These are phyloP conservation scores for Rhyacophila brunnea DNA, from an alignment of 1,140 invertebrate species.

Conservation along the genomic window DNA sequence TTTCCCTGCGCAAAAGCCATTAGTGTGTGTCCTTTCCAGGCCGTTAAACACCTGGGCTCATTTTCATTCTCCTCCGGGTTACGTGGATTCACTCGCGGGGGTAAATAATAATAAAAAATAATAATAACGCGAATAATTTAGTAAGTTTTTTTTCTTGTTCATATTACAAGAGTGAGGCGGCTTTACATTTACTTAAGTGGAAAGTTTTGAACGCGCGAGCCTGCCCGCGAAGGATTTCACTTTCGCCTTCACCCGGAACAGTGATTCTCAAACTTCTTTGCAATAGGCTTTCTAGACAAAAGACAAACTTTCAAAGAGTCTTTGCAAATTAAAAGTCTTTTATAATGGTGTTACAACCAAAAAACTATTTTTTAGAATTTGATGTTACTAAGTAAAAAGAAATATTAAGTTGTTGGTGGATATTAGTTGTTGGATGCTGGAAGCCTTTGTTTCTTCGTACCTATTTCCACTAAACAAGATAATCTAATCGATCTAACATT, in stretches of 20 bases:
- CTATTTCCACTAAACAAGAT: no score
- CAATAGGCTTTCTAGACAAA: no score
- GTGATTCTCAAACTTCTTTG: no score
- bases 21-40: constrained; percentile 34
- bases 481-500: no score
- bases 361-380: no score
- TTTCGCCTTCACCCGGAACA: background rate
- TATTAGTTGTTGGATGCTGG: no score
- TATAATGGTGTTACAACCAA: no score
- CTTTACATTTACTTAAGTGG: constrained; percentile 29
- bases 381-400: no score
- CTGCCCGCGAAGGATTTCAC: constrained; percentile 6
- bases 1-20: constrained; percentile 30
- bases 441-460: no score
- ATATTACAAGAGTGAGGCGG: constrained; percentile 18
- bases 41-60: constrained; percentile 33
- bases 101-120: constrained; percentile 28
- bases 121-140: constrained; percentile 30
- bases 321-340: no score
- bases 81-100: constrained; percentile 8
- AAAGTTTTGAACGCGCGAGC: constrained; percentile 25
- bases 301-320: no score
- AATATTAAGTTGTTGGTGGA: no score
- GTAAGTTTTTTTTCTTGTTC: constrained; percentile 28
- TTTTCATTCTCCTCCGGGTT: constrained; percentile 12